A percentile compares a stretch with the other conserved stretches of the same genome.
phyloP scores from a whole-genome alignment of 2,113 vertebrate species.

The Pollimyrus isidori region DNA sequence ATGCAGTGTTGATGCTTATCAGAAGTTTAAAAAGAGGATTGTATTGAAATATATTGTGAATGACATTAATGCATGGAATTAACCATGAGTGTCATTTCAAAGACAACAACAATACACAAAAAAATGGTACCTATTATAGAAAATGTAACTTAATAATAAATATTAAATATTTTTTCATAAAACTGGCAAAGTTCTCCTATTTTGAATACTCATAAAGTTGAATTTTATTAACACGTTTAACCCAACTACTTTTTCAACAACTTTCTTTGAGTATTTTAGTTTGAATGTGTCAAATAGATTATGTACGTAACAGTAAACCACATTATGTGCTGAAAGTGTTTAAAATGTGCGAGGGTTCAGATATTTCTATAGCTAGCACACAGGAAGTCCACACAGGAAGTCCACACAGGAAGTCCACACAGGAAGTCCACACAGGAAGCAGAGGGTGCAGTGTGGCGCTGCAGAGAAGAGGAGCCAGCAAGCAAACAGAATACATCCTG shows the following conservation, averaged over 20 bases:
- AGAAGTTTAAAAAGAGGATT: neutral
- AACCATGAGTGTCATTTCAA: neutral
- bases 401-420: neutral
- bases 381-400: neutral
- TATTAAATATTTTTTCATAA: neutral
- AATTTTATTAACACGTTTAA: neutral
- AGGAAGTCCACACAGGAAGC: neutral
- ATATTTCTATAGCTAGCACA: neutral
- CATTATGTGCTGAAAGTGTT: neutral
- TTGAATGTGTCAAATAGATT: neutral
- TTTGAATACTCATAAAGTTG: neutral
- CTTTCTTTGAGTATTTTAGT: neutral
- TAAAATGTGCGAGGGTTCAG: neutral
- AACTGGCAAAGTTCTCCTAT: neutral
- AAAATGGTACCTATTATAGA: neutral
- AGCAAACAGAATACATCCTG: neutral
- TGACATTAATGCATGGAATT: neutral
- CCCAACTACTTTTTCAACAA: neutral
- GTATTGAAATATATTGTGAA: neutral
- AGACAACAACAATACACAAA: neutral
- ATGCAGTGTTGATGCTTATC: neutral
- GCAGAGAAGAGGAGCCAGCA: neutral
- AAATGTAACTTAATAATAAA: neutral
- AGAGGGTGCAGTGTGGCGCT: neutral
- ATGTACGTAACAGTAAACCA: neutral